A percentile compares a stretch with the other conserved stretches of the same genome.
Conservation (phyloP, 2,888 invertebrate species). For the Smittia sp. region DNA sequence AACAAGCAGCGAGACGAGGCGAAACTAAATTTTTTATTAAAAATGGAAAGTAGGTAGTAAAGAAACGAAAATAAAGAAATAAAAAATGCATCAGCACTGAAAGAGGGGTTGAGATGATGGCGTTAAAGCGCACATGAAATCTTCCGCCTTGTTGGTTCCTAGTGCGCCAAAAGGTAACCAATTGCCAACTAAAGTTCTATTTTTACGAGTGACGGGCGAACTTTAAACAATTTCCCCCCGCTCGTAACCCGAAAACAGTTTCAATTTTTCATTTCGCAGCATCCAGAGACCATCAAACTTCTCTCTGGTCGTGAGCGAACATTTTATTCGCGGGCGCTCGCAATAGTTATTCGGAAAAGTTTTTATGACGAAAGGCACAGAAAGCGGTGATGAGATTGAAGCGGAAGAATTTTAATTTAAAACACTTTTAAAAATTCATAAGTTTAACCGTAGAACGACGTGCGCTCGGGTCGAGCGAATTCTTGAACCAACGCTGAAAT, state of each 20-base stretch:
- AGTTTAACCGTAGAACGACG: background rate
- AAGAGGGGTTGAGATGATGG: conserved; percentile 24
- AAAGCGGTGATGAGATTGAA: conserved; percentile 2
- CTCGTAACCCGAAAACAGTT: background rate
- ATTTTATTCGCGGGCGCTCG: background rate
- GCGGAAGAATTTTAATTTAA: conserved; percentile 37
- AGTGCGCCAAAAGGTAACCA: background rate
- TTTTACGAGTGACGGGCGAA: conserved; percentile 30
- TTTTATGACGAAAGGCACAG: background rate
- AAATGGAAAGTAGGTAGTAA: conserved; percentile 26
- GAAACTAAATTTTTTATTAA: conserved; percentile 40
- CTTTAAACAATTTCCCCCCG: background rate
- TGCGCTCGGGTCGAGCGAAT: no score
- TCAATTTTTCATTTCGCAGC: background rate
- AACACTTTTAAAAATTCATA: conserved; percentile 37
- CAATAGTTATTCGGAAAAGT: conserved; percentile 13
- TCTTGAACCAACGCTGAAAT: no score
- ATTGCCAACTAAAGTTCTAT: background rate
- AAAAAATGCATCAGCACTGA: conserved; percentile 39
- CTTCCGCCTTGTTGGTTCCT: no score
- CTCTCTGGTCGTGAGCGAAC: background rate
- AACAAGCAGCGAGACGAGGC: background rate
- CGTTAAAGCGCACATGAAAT: background rate
- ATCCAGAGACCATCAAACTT: background rate
- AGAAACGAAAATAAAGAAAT: conserved; percentile 39